phyloP scores from a whole-genome alignment of 2,113 vertebrate species.

The Laticauda laticaudata region DNA sequence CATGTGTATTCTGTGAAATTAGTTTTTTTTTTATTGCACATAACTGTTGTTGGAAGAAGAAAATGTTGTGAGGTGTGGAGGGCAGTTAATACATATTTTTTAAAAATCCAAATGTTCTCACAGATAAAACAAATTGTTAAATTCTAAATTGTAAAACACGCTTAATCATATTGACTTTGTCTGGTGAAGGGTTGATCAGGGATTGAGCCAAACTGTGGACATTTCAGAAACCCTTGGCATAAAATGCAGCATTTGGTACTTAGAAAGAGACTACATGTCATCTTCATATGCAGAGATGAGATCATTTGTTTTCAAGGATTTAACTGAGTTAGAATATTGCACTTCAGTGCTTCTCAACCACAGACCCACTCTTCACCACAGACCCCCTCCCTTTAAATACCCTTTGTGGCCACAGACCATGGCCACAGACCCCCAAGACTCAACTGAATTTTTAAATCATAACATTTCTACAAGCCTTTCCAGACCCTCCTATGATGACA shows the following conservation, averaged over 20 bases:
- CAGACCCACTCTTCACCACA: neutral
- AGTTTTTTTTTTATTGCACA: neutral
- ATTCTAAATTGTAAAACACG: neutral
- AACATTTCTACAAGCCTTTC: neutral
- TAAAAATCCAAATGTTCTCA: neutral
- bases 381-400: neutral
- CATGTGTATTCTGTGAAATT: neutral
- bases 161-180: neutral
- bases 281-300: neutral
- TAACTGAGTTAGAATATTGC: neutral
- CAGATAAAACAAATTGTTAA: neutral
- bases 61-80: neutral
- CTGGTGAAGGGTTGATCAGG: neutral
- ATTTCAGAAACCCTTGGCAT: neutral
- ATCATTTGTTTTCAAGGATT: neutral
- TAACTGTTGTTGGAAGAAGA: neutral
- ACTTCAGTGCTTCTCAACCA: neutral
- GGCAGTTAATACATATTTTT: neutral
- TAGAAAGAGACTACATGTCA: neutral
- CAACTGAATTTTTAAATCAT: neutral
- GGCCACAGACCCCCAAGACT: neutral
- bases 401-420: neutral
- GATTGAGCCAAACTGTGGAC: neutral
- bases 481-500: neutral
- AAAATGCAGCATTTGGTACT: neutral